These are phyloP conservation scores for Chlorodrepanis virens DNA, from an alignment of 2,113 vertebrate genomes.

Conservation along the genomic window DNA sequence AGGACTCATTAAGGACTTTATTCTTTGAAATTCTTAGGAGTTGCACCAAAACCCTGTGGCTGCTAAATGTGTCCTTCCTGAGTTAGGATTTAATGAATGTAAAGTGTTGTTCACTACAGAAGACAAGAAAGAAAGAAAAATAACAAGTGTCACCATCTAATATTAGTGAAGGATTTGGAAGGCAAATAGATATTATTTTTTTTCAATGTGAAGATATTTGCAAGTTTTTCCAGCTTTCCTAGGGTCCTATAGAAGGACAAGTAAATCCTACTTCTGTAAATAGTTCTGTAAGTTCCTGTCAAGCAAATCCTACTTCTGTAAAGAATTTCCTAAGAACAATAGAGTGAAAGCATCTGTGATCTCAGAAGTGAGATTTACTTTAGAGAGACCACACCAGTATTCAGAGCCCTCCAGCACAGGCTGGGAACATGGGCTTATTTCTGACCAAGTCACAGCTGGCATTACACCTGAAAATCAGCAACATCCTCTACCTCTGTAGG, in stretches of 20 bases:
- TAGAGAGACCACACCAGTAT: neutral
- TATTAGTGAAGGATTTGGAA: neutral
- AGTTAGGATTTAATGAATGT: constrained; percentile 14
- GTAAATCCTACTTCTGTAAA: neutral
- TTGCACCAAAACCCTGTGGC: neutral
- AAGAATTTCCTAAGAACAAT: neutral
- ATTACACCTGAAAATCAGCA: neutral
- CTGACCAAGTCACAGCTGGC: neutral
- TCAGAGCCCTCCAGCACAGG: neutral
- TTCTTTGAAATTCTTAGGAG: constrained; percentile 9
- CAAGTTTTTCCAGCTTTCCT: neutral
- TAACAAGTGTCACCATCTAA: neutral
- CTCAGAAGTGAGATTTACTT: neutral
- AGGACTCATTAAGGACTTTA: constrained; percentile 22
- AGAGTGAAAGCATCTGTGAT: neutral
- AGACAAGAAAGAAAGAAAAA: neutral
- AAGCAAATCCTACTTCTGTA: neutral
- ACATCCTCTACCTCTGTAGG: neutral
- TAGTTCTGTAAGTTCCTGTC: neutral
- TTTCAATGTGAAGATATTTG: neutral
- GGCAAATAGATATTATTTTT: neutral
- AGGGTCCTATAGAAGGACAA: neutral
- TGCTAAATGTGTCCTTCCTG: neutral
- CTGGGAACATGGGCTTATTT: neutral
- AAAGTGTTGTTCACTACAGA: neutral